phyloP scores from a whole-genome alignment of 1,140 invertebrate genomes.

The Cydia splendana region DNA sequence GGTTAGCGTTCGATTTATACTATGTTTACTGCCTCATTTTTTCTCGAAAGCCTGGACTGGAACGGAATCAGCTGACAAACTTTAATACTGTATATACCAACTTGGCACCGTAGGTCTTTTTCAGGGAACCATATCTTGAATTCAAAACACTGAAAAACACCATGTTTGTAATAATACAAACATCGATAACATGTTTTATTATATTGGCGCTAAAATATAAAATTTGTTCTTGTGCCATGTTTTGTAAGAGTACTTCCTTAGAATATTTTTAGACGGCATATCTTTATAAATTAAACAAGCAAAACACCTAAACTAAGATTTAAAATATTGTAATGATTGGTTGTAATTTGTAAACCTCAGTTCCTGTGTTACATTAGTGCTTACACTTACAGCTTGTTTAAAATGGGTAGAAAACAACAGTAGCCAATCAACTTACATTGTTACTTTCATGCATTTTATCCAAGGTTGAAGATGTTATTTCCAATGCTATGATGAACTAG shows the following conservation, averaged over 20 bases:
- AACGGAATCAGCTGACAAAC: conserved; percentile 8
- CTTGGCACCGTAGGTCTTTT: not conserved
- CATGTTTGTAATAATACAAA: not conserved
- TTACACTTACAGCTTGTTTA: not conserved
- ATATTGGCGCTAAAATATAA: not conserved
- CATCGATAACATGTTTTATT: not conserved
- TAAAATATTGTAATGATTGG: no score
- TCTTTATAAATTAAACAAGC: not conserved
- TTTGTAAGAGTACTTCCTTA: not conserved
- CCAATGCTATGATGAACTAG: not conserved
- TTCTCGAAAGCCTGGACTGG: not conserved
- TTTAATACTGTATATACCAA: not conserved
- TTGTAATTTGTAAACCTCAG: no score
- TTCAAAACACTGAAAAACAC: not conserved
- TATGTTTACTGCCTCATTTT: conserved; percentile 18
- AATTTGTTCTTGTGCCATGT: not conserved
- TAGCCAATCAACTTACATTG: not conserved
- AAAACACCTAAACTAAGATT: no score
- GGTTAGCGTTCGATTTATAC: conserved; percentile 41
- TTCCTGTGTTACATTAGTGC: no score
- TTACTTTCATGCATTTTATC: no score
- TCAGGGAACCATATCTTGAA: not conserved
- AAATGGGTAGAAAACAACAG: no score
- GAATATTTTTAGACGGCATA: not conserved
- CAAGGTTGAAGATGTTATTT: not conserved